phyloP scores from a whole-genome alignment of 1,140 invertebrate genomes.

The Periplaneta americana region DNA sequence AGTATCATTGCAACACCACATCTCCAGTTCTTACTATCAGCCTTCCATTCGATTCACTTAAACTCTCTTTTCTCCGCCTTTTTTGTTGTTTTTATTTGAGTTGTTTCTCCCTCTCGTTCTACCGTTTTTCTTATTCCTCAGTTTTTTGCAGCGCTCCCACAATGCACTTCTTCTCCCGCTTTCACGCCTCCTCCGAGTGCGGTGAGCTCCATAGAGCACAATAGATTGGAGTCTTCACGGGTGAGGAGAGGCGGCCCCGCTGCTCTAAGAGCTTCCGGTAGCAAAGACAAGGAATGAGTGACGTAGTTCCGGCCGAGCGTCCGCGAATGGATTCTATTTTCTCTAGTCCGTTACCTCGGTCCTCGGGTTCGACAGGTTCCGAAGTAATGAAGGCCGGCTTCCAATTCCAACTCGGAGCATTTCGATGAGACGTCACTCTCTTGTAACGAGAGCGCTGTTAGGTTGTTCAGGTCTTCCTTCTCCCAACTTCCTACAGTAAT shows the following conservation, averaged over 20 bases:
- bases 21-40: not conserved
- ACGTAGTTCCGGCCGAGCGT: not conserved
- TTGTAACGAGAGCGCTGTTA: too few relatives aligned
- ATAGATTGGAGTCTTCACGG: not conserved
- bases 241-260: not conserved
- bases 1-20: too few relatives aligned
- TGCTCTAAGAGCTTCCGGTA: not conserved
- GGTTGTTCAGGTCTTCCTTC: too few relatives aligned
- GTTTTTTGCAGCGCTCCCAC: not conserved
- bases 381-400: too few relatives aligned
- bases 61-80: not conserved
- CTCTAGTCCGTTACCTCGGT: too few relatives aligned
- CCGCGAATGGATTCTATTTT: too few relatives aligned
- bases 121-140: not conserved
- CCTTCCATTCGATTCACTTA: not conserved
- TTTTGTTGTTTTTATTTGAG: not conserved
- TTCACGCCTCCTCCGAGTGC: not conserved
- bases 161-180: not conserved
- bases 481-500: too few relatives aligned
- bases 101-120: not conserved
- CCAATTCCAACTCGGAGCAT: too few relatives aligned
- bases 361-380: too few relatives aligned
- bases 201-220: not conserved
- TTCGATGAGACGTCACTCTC: too few relatives aligned
- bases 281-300: not conserved